phyloP scores from a whole-genome alignment of 2,797 vertebrate species.

The Hemitrygon akajei region DNA sequence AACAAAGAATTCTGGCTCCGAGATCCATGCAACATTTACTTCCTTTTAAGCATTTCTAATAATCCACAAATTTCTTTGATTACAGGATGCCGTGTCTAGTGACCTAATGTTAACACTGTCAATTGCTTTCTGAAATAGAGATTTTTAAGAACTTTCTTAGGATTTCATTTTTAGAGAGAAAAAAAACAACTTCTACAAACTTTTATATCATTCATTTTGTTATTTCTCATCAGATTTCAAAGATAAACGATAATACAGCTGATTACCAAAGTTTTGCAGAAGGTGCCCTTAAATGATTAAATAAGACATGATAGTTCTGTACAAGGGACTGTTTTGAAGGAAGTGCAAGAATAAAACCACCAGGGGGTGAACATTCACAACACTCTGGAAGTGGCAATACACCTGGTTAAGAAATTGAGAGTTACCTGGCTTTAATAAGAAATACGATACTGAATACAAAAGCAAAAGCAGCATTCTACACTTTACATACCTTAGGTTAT shows the following conservation, averaged over 20 bases:
- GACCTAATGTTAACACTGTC: not conserved
- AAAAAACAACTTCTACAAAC: not conserved
- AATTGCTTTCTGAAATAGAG: not conserved
- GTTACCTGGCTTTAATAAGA: not conserved
- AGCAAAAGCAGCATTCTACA: not conserved
- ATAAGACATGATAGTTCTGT: no score
- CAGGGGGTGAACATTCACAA: not conserved
- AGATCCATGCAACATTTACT: not conserved
- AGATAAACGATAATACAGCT: no score
- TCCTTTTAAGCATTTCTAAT: not conserved
- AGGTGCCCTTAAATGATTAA: not conserved
- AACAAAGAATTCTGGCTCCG: no score
- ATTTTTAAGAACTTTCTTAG: not conserved
- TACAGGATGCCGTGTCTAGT: not conserved
- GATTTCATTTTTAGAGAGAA: not conserved
- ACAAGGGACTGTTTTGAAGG: not conserved
- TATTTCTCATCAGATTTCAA: not conserved
- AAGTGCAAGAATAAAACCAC: not conserved
- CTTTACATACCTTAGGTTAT: not conserved
- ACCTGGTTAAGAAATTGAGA: not conserved
- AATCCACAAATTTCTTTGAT: not conserved
- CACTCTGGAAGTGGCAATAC: not conserved
- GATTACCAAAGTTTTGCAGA: not conserved
- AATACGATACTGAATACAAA: no score
- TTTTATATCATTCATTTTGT: not conserved